These are phyloP conservation scores for Triplophysa rosa DNA, from an alignment of 2,113 vertebrate genomes.

Conservation along the genomic window DNA sequence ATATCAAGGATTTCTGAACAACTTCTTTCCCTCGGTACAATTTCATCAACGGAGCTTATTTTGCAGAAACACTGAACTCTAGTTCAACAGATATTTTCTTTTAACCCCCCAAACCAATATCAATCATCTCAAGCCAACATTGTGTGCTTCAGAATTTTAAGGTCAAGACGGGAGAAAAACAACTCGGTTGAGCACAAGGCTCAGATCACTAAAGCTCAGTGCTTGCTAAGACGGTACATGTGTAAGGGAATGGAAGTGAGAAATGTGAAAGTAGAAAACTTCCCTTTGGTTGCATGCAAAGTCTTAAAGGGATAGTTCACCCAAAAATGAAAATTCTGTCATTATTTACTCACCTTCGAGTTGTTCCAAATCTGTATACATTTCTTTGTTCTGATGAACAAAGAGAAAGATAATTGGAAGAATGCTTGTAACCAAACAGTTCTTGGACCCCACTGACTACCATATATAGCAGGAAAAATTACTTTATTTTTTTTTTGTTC, in stretches of 20 bases:
- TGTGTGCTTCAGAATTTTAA: slow-evolving; percentile 15
- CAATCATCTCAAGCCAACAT: slow-evolving; percentile 18
- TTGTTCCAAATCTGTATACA: no score
- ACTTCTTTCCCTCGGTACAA: not conserved
- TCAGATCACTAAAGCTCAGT: not conserved
- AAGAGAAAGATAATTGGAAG: no score
- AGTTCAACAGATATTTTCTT: not conserved
- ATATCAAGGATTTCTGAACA: slow-evolving; percentile 10
- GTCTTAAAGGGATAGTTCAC: no score
- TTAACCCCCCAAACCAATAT: slow-evolving; percentile 19
- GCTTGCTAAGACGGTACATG: not conserved
- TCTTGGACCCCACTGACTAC: no score
- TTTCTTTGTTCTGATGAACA: no score
- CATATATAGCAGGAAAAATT: no score
- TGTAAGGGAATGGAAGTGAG: not conserved
- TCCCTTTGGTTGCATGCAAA: no score
- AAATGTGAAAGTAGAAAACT: no score
- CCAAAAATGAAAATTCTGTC: no score
- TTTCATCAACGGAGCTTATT: slow-evolving; percentile 8
- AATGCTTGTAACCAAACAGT: no score
- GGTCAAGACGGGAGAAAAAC: slow-evolving; percentile 26
- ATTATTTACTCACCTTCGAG: no score
- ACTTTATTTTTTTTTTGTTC: no score
- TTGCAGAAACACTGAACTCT: not conserved
- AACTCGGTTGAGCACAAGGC: not conserved